Base-by-base conservation (phyloP, 2,888 invertebrate species). In the Acronicta alni region DNA sequence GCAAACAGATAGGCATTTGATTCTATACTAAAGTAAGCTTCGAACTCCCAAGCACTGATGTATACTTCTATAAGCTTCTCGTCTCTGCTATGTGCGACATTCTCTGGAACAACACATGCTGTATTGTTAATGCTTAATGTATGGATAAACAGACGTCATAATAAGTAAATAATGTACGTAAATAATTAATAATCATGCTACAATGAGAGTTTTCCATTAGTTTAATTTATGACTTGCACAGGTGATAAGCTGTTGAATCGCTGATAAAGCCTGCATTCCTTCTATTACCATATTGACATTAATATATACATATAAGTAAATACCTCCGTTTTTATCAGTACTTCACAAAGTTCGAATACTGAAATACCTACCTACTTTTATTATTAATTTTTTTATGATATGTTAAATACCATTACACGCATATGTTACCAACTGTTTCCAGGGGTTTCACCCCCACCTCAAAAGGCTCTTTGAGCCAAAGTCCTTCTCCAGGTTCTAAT, bases 51-150 rank as follows among this genome's bases (percentile, higher is more conserved):
- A 0, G 92, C 84, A 55, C 87, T 88, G 0, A 85, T 78, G 72
- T 93, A 94, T 1, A 92, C 84, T 68, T 92, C 91, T 44, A 92
- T 86, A 5, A 91, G 67, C 37, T 84, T 81, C 66, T 92, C 92
- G 71, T 93, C 88, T 73, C 92, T 77, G 68, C 93, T 90, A 62
- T 94, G 94, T 5, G 92, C 94, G 38, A 94, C 84, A 56, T 93
- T 93, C 82, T 94, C 94, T 94, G 87, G 67, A 93, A 93, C 49
- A 73, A 79, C 62, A 65, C 39, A 48, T 8, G 20, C 17, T 20
- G 38, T 23, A 10, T 14, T 17, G 26, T 16, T 45, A 3, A 14
- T n/a, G 5, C 35, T 18, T 35, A 44, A 42, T 8, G 14, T 20
- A 15, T 20, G 9, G 20, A 12, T 16, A 48, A 38, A 48, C 12